Evolutionary conservation across 2,113 vertebrate species (phyloP).

Genomic region (Ceuthmochares aereus): DNA sequence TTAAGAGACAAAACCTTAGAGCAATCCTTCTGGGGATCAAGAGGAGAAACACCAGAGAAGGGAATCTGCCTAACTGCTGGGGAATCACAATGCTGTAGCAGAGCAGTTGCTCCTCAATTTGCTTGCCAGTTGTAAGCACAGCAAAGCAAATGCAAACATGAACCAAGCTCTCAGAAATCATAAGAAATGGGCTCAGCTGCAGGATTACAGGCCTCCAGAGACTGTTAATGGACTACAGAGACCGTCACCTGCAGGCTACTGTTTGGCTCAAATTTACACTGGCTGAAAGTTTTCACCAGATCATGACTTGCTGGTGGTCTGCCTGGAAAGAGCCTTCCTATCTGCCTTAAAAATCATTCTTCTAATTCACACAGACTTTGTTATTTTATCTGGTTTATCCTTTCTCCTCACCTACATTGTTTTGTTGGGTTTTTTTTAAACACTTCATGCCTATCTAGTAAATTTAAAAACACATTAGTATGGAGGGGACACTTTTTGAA

Average conservation of each 20-base stretch:
- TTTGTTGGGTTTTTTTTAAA: background rate
- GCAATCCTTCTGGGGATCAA: background rate
- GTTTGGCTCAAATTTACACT: conserved; percentile 26
- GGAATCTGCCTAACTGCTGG: background rate
- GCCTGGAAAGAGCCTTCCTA: background rate
- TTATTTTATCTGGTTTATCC: background rate
- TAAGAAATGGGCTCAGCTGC: conserved; percentile 47
- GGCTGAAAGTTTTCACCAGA: conserved; percentile 21
- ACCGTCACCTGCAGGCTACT: conserved; percentile 47
- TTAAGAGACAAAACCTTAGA: background rate
- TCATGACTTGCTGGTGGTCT: background rate
- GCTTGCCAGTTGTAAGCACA: background rate
- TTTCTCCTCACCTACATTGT: background rate
- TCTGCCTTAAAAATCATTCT: background rate
- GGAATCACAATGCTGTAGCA: background rate
- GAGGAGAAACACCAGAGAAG: background rate
- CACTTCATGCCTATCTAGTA: background rate
- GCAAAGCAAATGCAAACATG: background rate
- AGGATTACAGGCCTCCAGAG: background rate
- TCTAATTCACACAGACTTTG: background rate
- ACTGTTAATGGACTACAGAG: conserved; percentile 51
- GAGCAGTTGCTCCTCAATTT: background rate
- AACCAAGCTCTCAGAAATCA: background rate
- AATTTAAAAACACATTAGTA: fast-evolving
- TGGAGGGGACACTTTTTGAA: background rate